Percentiles rank a stretch among this genome's conserved stretches.
Conservation (phyloP, 2,797 vertebrate genomes). For the Microchirus variegatus region DNA sequence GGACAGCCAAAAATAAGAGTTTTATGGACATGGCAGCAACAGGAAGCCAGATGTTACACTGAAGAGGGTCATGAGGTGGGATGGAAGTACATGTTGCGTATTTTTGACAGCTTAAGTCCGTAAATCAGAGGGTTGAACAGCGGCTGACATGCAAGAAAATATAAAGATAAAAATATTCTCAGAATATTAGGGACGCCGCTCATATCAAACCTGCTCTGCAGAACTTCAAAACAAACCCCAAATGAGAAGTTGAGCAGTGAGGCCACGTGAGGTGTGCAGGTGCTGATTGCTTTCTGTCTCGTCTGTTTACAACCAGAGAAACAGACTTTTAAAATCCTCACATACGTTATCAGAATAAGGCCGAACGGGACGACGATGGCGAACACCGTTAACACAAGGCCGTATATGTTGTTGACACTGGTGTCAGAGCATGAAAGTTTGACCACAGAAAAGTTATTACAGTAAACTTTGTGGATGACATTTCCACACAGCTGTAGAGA, state of each 20-base stretch:
- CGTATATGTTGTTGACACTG: slow-evolving; percentile 12
- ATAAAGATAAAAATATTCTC: slow-evolving; percentile 27
- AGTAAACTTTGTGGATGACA: slow-evolving; percentile 36
- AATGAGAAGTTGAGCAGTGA: slow-evolving; percentile 27
- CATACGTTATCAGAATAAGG: slow-evolving; percentile 43
- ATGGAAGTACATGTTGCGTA: slow-evolving; percentile 1
- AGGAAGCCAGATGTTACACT: too few relatives aligned
- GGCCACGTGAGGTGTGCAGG: slow-evolving; percentile 33
- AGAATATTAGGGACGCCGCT: neutral
- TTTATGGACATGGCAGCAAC: too few relatives aligned
- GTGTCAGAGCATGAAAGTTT: slow-evolving; percentile 47
- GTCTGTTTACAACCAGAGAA: slow-evolving; percentile 26
- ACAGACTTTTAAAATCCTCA: slow-evolving; percentile 42
- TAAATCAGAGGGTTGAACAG: slow-evolving; percentile 44
- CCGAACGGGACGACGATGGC: neutral
- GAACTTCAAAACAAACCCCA: neutral
- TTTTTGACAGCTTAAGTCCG: slow-evolving; percentile 37
- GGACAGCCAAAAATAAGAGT: too few relatives aligned
- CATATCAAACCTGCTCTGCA: slow-evolving; percentile 30
- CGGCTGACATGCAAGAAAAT: slow-evolving; percentile 39
- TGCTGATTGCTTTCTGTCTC: slow-evolving; percentile 37
- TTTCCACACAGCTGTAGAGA: slow-evolving; percentile 31
- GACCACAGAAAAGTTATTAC: slow-evolving; percentile 37
- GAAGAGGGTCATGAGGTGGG: too few relatives aligned
- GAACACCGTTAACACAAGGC: slow-evolving; percentile 2